phyloP scores from a whole-genome alignment of 2,113 vertebrate genomes.

The Oncorhynchus masou region DNA sequence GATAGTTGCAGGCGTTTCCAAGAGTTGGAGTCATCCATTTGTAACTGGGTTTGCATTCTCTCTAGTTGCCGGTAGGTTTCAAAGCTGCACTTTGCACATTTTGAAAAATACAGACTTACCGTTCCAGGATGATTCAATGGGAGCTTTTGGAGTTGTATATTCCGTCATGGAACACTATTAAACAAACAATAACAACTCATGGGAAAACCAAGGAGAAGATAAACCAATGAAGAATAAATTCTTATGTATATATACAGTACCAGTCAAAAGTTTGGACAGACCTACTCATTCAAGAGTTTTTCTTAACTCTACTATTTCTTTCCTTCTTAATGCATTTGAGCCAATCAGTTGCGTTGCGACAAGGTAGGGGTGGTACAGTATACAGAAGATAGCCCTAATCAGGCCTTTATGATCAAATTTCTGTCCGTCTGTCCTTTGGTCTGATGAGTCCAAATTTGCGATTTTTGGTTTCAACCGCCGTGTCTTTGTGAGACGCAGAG shows the following conservation, averaged over 20 bases:
- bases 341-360: too few species aligned
- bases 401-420: too few species aligned
- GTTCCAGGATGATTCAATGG: conserved; percentile 44
- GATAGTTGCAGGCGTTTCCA: too few species aligned
- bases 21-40: not conserved
- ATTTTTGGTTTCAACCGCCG: too few species aligned
- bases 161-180: not conserved
- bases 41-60: conserved; percentile 19
- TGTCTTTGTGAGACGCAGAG: too few species aligned
- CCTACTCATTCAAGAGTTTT: conserved; percentile 13
- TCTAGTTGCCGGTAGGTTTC: conserved; percentile 70
- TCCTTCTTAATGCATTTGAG: too few species aligned
- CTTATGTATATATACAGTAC: conserved; percentile 14
- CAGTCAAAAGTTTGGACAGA: too few species aligned
- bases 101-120: conserved; percentile 55
- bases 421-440: too few species aligned
- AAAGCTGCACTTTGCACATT: conserved; percentile 75
- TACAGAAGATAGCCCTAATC: too few species aligned
- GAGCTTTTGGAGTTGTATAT: conserved; percentile 31
- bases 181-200: not conserved
- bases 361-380: too few species aligned
- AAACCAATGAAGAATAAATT: conserved; percentile 16
- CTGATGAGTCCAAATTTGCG: too few species aligned
- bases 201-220: conserved; percentile 30
- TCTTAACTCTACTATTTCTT: too few species aligned